Percentiles rank a stretch among this genome's conserved stretches.
Conservation (phyloP, 1,140 invertebrate genomes). For the Panonychus citri region DNA sequence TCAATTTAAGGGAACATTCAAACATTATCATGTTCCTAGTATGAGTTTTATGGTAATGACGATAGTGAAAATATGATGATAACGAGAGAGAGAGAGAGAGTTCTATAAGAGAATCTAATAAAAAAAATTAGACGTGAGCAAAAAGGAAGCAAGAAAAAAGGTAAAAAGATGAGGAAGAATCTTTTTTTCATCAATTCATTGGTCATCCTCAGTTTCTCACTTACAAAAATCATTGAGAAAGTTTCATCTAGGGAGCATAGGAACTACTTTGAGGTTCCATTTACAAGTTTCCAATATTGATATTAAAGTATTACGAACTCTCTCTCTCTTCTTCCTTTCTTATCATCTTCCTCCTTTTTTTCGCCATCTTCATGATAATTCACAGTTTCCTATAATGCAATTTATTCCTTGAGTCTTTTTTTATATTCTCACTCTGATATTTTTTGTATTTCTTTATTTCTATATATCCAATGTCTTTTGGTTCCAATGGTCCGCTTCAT, state of each 20-base stretch:
- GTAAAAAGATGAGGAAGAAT: neutral
- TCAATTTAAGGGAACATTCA: too few relatives aligned
- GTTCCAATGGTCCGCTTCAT: neutral
- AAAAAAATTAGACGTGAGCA: too few relatives aligned
- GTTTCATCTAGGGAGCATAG: slow-evolving; percentile 27
- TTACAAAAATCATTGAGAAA: slow-evolving; percentile 16
- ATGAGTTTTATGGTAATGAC: too few relatives aligned
- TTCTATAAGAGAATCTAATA: too few relatives aligned
- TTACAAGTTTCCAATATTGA: slow-evolving; percentile 10
- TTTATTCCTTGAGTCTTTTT: neutral
- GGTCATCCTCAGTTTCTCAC: too few relatives aligned
- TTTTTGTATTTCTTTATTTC: neutral
- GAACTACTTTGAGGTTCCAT: slow-evolving; percentile 29
- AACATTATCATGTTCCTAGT: too few relatives aligned
- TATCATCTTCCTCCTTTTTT: neutral
- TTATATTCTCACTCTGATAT: neutral
- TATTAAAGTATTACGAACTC: neutral
- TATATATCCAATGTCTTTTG: neutral
- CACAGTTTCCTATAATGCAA: neutral
- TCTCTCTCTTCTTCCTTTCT: neutral
- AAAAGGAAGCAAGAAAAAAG: neutral
- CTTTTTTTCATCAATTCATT: neutral
- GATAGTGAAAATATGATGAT: too few relatives aligned
- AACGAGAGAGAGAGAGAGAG: too few relatives aligned
- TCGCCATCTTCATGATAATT: neutral